phyloP scores from a whole-genome alignment of 1,140 invertebrate species.

The Daktulosphaira vitifoliae region DNA sequence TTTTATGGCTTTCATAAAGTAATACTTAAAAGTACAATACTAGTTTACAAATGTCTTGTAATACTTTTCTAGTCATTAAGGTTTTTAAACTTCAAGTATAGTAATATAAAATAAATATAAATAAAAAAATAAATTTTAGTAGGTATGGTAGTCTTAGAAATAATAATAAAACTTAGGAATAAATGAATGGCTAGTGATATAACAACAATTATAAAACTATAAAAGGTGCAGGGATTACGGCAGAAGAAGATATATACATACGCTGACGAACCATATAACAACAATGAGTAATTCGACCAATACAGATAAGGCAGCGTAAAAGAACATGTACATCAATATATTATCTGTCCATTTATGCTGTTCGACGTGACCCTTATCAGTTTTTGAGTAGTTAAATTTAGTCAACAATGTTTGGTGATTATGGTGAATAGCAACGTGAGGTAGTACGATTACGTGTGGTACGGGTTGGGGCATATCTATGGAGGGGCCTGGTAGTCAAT shows the following conservation, averaged over 20 bases:
- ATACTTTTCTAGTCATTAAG: too few species aligned
- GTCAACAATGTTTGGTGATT: neutral
- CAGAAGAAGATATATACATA: slow-evolving; percentile 37
- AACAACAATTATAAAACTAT: too few species aligned
- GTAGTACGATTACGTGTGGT: slow-evolving; percentile 33
- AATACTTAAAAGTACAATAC: too few species aligned
- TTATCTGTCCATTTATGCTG: slow-evolving; percentile 11
- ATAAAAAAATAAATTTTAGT: slow-evolving; percentile 2
- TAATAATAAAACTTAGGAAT: neutral
- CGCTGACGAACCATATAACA: slow-evolving; percentile 39
- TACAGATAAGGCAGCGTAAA: slow-evolving; percentile 36
- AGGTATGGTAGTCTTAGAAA: neutral
- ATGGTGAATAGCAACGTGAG: neutral
- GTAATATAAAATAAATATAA: too few species aligned
- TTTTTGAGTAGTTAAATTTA: neutral
- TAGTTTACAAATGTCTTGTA: too few species aligned
- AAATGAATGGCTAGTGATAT: neutral
- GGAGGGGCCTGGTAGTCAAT: slow-evolving; percentile 47
- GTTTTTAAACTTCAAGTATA: too few species aligned
- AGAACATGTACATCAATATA: slow-evolving; percentile 1
- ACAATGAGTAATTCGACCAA: slow-evolving; percentile 39
- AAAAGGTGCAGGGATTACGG: slow-evolving; percentile 33
- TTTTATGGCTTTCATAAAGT: too few species aligned
- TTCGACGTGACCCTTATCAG: neutral
- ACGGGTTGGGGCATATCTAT: slow-evolving; percentile 19